Evolutionary conservation across 2,113 vertebrate genomes (phyloP).

Genomic region (Tichodroma muraria): DNA sequence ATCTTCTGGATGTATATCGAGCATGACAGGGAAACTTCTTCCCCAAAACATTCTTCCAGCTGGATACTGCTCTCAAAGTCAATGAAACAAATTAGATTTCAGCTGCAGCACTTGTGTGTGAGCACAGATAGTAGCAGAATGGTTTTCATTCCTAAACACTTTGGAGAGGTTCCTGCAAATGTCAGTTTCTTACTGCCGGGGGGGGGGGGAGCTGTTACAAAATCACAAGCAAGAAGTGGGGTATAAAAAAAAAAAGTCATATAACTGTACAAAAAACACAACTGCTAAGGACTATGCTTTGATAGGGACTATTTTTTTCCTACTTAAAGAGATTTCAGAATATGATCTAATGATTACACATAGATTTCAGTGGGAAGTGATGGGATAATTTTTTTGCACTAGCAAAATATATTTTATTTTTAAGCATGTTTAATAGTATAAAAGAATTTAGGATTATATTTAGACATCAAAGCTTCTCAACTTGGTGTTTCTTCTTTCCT

Average conservation of each 20-base stretch:
- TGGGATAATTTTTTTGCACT: neutral
- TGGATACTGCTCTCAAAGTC: neutral
- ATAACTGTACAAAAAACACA: neutral
- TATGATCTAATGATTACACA: neutral
- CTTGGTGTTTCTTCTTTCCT: neutral
- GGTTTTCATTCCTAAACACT: neutral
- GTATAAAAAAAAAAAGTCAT: neutral
- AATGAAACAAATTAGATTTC: neutral
- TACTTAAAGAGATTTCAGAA: neutral
- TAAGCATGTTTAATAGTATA: neutral
- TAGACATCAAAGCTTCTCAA: constrained; percentile 11
- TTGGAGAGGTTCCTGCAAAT: neutral
- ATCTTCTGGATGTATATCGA: neutral
- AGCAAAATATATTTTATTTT: neutral
- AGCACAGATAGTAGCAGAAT: neutral
- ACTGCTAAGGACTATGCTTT: neutral
- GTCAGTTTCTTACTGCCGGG: too few relatives aligned
- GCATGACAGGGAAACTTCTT: neutral
- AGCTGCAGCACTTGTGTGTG: neutral
- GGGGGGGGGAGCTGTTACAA: neutral
- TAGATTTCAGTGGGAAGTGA: neutral
- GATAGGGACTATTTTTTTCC: neutral
- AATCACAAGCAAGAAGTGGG: neutral
- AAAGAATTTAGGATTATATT: neutral
- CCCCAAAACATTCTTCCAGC: neutral